Percentiles rank a stretch among this genome's conserved stretches.
phyloP scores from a whole-genome alignment of 2,797 vertebrate species.

The Hippopotamyrus pictus region DNA sequence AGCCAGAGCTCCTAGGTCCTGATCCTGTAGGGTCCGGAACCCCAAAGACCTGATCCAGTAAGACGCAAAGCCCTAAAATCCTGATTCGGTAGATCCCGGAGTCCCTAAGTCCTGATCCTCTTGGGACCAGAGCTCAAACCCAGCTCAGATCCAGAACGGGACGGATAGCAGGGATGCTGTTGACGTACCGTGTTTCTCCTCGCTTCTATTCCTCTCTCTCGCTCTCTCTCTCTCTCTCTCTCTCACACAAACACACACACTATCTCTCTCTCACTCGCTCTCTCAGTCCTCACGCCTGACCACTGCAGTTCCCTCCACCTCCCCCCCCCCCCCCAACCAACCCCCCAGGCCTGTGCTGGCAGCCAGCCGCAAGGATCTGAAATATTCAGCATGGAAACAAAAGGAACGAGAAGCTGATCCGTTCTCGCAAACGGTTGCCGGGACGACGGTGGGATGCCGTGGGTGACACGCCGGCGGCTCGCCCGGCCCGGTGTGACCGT shows the following conservation, averaged over 20 bases:
- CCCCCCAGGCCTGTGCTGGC: slow-evolving; percentile 8
- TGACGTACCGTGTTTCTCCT: slow-evolving; percentile 34
- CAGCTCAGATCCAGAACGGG: slow-evolving; percentile 56
- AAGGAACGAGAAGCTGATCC: slow-evolving; percentile 59
- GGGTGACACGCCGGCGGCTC: slow-evolving; percentile 38
- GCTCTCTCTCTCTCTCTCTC: background rate
- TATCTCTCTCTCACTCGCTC: slow-evolving; percentile 10
- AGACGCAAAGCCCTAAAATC: background rate
- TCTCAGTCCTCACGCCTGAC: slow-evolving; percentile 34
- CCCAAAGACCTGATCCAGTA: slow-evolving; percentile 37
- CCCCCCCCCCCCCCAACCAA: slow-evolving; percentile 36
- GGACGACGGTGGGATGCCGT: slow-evolving; percentile 70
- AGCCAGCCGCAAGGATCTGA: slow-evolving; percentile 42
- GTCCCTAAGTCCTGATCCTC: slow-evolving; percentile 40
- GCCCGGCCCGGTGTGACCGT: slow-evolving; percentile 43
- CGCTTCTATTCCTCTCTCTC: slow-evolving; percentile 27
- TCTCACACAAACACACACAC: background rate
- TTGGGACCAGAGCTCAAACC: background rate
- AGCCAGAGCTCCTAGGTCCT: background rate
- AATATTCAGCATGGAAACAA: slow-evolving; percentile 64
- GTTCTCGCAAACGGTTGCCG: slow-evolving; percentile 66
- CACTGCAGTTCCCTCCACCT: slow-evolving; percentile 41
- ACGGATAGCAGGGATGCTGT: slow-evolving; percentile 39
- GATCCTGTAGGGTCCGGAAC: slow-evolving; percentile 17
- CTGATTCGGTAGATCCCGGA: background rate